Conservation (phyloP, 2,888 invertebrate genomes). For the Cremastinae sp. region DNA sequence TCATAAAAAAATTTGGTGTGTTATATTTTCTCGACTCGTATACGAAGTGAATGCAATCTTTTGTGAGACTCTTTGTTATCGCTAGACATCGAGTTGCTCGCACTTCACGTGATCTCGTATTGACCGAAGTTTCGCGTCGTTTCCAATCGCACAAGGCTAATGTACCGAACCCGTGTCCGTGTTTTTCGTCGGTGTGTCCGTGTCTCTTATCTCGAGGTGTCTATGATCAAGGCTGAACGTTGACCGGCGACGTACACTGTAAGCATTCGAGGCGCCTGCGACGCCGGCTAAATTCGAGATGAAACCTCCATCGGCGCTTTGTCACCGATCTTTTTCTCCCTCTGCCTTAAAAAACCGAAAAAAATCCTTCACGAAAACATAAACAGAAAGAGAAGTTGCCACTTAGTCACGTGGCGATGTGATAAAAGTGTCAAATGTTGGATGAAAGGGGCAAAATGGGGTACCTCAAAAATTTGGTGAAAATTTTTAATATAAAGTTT, state of each 20-base stretch:
- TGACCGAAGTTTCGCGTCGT: constrained; percentile 54
- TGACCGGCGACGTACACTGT: constrained; percentile 62
- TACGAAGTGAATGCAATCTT: constrained; percentile 32
- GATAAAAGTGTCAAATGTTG: too few relatives aligned
- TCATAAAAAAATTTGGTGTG: background rate
- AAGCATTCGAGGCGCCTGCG: constrained; percentile 30
- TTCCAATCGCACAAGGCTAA: constrained; percentile 9
- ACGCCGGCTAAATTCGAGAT: constrained; percentile 44
- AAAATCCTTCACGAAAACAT: background rate
- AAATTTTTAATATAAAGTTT: too few relatives aligned
- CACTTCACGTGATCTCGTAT: constrained; percentile 38
- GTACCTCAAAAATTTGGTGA: too few relatives aligned
- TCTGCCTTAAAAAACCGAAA: background rate
- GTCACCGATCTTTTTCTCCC: background rate
- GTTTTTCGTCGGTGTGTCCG: constrained; percentile 16
- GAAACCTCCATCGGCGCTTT: constrained; percentile 16
- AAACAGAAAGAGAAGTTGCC: constrained; percentile 13
- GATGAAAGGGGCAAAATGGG: too few relatives aligned
- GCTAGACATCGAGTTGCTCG: constrained; percentile 49
- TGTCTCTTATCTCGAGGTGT: constrained; percentile 55
- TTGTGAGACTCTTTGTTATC: constrained; percentile 53
- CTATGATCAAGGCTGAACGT: constrained; percentile 60
- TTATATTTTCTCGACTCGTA: constrained; percentile 2
- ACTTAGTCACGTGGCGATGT: too few relatives aligned
- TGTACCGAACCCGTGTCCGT: background rate